A percentile compares a stretch with the other conserved stretches of the same genome.
Evolutionary conservation across 2,888 invertebrate species (phyloP).

Genomic region (Empis stercorea): DNA sequence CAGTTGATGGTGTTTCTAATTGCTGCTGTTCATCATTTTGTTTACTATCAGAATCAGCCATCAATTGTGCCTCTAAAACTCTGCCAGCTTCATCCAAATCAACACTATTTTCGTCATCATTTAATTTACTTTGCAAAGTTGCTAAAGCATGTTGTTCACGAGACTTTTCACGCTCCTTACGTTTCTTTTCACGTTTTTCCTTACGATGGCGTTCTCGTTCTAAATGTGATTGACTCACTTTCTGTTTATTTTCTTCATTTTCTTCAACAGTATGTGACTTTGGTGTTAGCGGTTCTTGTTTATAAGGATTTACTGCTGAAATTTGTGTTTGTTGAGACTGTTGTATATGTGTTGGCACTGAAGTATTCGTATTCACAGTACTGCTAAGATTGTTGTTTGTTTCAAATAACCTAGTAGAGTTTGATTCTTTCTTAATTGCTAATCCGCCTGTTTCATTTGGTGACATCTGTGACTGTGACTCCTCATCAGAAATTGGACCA

Average conservation of each 20-base stretch:
- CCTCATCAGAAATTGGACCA: conserved; percentile 67
- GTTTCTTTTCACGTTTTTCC: conserved; percentile 48
- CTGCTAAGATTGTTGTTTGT: no score
- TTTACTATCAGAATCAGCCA: conserved; percentile 50
- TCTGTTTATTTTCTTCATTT: conserved; percentile 26
- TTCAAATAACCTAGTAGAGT: background rate
- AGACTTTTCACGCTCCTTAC: conserved; percentile 47
- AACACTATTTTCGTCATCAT: conserved; percentile 61
- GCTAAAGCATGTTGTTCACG: conserved; percentile 25
- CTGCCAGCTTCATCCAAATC: conserved; percentile 71
- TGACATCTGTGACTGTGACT: conserved; percentile 26
- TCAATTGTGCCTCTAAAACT: conserved; percentile 66
- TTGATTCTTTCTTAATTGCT: background rate
- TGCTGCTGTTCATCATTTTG: conserved; percentile 32
- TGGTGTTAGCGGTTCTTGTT: conserved; percentile 29
- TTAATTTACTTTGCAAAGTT: conserved; percentile 15
- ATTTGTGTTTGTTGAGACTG: background rate
- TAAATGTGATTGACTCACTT: conserved; percentile 17
- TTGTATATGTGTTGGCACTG: conserved; percentile 10
- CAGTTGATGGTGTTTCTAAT: conserved; percentile 27
- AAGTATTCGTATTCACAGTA: conserved; percentile 1
- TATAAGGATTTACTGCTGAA: conserved; percentile 31
- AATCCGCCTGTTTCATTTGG: conserved; percentile 18
- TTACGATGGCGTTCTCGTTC: conserved; percentile 34
- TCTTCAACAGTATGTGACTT: conserved; percentile 26